Evolutionary conservation across 2,888 invertebrate species (phyloP), one percentile per base, ranked within the genome.

Genomic region (Drosophila aldrichi): DNA sequence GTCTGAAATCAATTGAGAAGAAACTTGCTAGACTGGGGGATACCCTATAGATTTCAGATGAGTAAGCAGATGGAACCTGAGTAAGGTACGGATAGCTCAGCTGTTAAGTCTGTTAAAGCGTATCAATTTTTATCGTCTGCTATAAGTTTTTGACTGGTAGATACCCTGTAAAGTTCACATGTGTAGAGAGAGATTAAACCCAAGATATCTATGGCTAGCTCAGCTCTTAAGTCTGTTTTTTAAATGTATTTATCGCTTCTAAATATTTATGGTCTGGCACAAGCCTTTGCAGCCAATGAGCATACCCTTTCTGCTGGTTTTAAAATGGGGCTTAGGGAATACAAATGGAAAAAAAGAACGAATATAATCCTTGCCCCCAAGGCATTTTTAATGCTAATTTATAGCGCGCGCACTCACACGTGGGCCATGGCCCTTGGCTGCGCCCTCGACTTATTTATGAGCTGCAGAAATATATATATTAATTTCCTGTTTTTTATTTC

Each of bases 381-480:
- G 74, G 80, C 77, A 79, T 68, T 87, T 81, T 87, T 88, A 86
- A 86, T 86, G 85, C 89, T 86, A 89, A 87, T 86, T 89, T 86
- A 89, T 89, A 66, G 77, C 69, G 66, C 58, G 61, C 79, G 56
- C 46, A 36, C 69, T 74, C 68, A 74, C 72, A 84, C 75, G 76
- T 62, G 69, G 66, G 29, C 29, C 67, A 65, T 51, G 65, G 58
- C 52, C 36, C 54, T 62, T 5, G 44, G 55, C 32, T 34, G 57
- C 55, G 32, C 43, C 52, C 52, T 36, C 72, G 67, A 81, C 72
- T 85, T 89, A 88, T 90, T 89, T 86, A 81, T 80, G 79, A 79
- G 81, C 84, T 74, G 75, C 74, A 72, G 74, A 69, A 73, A 76
- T 56, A 57, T 69, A 57, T 69, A 66, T 68, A 60, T 80, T 55